Evolutionary conservation across 2,888 invertebrate species (phyloP).

Genomic region (Hemicrepidius hirtus): DNA sequence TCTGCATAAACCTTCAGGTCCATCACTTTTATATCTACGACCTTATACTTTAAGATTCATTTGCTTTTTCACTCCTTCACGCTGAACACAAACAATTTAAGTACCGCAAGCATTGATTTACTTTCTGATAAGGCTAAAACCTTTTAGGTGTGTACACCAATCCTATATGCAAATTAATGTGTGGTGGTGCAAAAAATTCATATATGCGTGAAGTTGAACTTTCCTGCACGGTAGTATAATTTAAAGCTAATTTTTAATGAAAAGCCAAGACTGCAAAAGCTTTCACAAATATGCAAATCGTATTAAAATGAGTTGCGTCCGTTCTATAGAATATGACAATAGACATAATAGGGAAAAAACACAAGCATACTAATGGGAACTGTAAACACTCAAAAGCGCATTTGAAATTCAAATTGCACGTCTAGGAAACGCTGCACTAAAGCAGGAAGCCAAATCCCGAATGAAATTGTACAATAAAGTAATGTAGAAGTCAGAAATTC

Average conservation of each 20-base stretch:
- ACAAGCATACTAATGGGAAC: conserved; percentile 23
- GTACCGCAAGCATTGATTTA: too few species aligned
- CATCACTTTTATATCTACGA: conserved; percentile 20
- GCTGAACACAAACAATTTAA: not conserved
- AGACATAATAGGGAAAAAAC: conserved; percentile 15
- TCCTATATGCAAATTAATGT: not conserved
- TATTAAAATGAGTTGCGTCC: conserved; percentile 6
- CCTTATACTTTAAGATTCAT: not conserved
- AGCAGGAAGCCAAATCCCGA: not conserved
- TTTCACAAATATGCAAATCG: conserved; percentile 21
- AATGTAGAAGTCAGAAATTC: not conserved
- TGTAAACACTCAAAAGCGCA: conserved; percentile 18
- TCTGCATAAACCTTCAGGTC: not conserved
- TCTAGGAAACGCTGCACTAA: not conserved
- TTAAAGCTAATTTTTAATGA: conserved; percentile 22
- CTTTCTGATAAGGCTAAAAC: too few species aligned
- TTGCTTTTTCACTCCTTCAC: conserved; percentile 12
- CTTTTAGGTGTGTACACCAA: not conserved
- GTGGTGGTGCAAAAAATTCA: conserved; percentile 18
- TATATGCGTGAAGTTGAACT: conserved; percentile 23
- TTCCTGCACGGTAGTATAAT: conserved; percentile 9
- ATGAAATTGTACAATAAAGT: not conserved
- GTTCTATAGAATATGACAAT: conserved; percentile 15
- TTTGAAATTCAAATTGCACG: conserved; percentile 24
- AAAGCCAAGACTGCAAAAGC: conserved; percentile 27